Conservation (phyloP, 2,113 vertebrate genomes). For the Osmerus eperlanus region DNA sequence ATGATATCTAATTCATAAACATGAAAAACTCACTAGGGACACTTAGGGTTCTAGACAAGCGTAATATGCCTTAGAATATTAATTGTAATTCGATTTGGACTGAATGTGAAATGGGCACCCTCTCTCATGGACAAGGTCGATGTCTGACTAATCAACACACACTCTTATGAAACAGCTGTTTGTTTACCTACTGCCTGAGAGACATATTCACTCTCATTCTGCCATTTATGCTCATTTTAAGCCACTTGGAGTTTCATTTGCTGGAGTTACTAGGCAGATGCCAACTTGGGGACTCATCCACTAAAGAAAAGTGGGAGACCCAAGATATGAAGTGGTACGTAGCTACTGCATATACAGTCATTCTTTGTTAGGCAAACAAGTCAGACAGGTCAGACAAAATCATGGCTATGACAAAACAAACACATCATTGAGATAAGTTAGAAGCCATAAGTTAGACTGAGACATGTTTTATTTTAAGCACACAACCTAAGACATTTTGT, state of each 20-base stretch:
- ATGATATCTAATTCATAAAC: neutral
- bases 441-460: too few species aligned
- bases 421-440: too few species aligned
- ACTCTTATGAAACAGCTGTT: neutral
- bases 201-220: constrained; percentile 15
- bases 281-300: too few species aligned
- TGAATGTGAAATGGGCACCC: neutral
- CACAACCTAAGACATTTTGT: too few species aligned
- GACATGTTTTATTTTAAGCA: too few species aligned
- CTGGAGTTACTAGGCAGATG: too few species aligned
- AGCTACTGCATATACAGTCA: too few species aligned
- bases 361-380: too few species aligned
- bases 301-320: too few species aligned
- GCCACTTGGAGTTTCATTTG: neutral
- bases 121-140: neutral
- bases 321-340: too few species aligned
- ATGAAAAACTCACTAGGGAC: neutral
- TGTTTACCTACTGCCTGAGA: constrained; percentile 10
- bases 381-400: too few species aligned
- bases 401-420: too few species aligned
- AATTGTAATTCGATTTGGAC: neutral
- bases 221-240: constrained; percentile 14
- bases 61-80: neutral
- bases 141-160: constrained; percentile 9
- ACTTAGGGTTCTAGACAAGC: neutral